phyloP scores from a whole-genome alignment of 2,888 invertebrate genomes.

The Zele albiditarsus region DNA sequence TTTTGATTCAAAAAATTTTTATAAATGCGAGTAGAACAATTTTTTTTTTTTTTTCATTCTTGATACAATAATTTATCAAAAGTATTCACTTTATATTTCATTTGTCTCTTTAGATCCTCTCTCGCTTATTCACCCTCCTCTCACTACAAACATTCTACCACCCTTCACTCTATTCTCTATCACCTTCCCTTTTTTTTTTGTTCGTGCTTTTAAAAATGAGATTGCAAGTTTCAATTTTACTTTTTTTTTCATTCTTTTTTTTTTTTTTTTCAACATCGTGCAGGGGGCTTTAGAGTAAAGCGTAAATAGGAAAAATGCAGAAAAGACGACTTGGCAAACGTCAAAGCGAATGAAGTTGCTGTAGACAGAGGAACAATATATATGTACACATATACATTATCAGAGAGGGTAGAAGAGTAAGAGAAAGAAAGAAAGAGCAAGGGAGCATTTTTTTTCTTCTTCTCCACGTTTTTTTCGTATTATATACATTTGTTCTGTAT shows the following conservation, averaged over 20 bases:
- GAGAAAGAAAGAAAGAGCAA: neutral
- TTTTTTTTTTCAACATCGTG: neutral
- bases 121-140: too few relatives aligned
- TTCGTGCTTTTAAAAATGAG: constrained; percentile 24
- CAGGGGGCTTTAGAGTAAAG: constrained; percentile 21
- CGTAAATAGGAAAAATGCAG: constrained; percentile 40
- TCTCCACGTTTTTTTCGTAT: constrained; percentile 30
- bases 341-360: constrained; percentile 43
- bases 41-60: constrained; percentile 1
- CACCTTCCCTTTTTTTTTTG: neutral
- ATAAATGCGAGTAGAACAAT: too few relatives aligned
- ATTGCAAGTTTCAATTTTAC: constrained; percentile 21
- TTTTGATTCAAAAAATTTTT: too few relatives aligned
- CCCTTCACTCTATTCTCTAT: too few relatives aligned
- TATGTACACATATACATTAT: neutral
- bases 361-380: neutral
- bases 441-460: constrained; percentile 2
- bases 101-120: neutral
- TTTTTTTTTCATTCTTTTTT: neutral
- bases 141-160: too few relatives aligned
- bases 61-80: neutral
- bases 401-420: neutral
- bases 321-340: constrained; percentile 36
- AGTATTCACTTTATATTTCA: constrained; percentile 17
- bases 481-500: constrained; percentile 14